phyloP scores from a whole-genome alignment of 2,113 vertebrate genomes.

The Sebastes schlegelii region DNA sequence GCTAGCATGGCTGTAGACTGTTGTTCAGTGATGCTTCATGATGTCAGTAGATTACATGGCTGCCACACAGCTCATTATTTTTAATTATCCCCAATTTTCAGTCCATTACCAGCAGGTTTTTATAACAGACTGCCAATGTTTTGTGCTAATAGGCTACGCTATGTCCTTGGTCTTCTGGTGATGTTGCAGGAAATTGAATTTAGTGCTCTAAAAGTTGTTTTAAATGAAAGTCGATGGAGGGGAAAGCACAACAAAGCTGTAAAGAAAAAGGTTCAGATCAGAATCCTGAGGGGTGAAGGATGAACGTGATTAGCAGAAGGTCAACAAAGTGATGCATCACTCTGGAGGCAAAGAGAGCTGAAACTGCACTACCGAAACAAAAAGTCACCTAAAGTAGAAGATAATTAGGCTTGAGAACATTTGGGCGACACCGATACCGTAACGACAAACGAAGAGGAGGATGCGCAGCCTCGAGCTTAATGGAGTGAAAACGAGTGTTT shows the following conservation, averaged over 20 bases:
- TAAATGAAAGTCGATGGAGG: not conserved
- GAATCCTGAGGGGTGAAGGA: not conserved
- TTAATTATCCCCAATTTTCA: not conserved
- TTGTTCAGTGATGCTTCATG: not conserved
- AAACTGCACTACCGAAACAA: not conserved
- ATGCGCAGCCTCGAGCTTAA: conserved; percentile 7
- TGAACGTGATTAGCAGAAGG: not conserved
- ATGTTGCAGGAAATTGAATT: not conserved
- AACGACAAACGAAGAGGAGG: not conserved
- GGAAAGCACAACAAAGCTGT: no score
- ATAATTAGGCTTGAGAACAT: not conserved
- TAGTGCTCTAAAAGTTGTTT: not conserved
- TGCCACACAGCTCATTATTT: conserved; percentile 4
- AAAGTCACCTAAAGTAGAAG: not conserved
- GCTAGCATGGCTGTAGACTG: no score
- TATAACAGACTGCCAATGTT: not conserved
- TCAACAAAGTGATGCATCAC: not conserved
- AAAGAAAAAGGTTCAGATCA: no score
- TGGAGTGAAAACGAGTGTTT: not conserved
- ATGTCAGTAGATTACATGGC: not conserved
- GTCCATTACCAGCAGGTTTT: not conserved
- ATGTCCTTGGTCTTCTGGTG: not conserved
- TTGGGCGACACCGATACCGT: not conserved
- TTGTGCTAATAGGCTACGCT: not conserved
- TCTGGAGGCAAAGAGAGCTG: not conserved